Evolutionary conservation across 2,888 invertebrate species (phyloP).

Genomic region (Melanostoma mellinum): DNA sequence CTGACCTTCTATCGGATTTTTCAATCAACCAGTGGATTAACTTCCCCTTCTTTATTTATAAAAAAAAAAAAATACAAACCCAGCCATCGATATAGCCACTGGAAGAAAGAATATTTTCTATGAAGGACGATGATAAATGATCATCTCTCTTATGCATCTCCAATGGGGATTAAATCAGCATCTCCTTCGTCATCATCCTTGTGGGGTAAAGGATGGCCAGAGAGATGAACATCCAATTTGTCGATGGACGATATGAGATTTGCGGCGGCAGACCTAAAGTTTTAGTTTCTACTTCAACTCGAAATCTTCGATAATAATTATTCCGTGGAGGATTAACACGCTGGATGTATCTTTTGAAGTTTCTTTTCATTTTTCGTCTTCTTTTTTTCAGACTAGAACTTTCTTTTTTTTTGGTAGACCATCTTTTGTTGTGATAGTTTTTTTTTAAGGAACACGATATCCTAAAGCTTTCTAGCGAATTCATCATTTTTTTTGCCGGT

Average conservation of each 20-base stretch:
- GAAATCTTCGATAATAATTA: conserved; percentile 70
- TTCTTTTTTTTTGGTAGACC: conserved; percentile 6
- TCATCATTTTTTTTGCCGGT: too few species aligned
- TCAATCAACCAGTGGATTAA: conserved; percentile 49
- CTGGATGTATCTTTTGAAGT: conserved; percentile 42
- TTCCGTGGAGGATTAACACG: conserved; percentile 64
- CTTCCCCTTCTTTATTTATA: conserved; percentile 6
- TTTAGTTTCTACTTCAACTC: not conserved
- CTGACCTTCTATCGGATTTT: conserved; percentile 39
- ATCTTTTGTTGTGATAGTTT: too few species aligned
- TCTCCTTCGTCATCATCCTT: conserved; percentile 26
- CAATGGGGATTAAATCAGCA: conserved; percentile 67
- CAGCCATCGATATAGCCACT: conserved; percentile 21
- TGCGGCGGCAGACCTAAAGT: conserved; percentile 13
- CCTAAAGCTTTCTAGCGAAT: too few species aligned
- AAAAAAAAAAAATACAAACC: conserved; percentile 14
- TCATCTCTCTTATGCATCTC: conserved; percentile 66
- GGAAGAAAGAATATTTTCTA: not conserved
- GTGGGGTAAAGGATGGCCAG: not conserved
- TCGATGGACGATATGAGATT: conserved; percentile 54
- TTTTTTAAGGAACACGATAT: too few species aligned
- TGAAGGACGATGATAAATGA: conserved; percentile 70
- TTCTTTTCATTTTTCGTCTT: conserved; percentile 7
- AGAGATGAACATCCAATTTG: conserved; percentile 63
- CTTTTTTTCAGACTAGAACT: conserved; percentile 9